Evolutionary conservation across 1,140 invertebrate species (phyloP), one percentile per base, ranked within the genome.

Genomic region (Drosophila trapezifrons): DNA sequence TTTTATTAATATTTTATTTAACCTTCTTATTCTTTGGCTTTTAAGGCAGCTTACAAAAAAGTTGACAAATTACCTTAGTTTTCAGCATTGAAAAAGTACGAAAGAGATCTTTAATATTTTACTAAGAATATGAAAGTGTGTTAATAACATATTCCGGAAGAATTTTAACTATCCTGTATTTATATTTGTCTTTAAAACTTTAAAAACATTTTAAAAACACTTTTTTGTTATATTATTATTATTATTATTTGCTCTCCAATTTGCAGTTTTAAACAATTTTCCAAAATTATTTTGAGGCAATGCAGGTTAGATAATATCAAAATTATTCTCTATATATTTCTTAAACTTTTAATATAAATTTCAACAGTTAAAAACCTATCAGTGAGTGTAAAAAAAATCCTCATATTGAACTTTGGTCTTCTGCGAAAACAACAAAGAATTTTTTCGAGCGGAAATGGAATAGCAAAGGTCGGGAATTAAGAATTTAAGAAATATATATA

Each of bases 401-500:
- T 1, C 4, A 32, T 18, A 18, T 18, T 10, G 12, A 32, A 51
- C 27, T 18, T 51, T 47, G 22, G 4, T 46, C 46, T 12, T 29
- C 10, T 32, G 9, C 29, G 29, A 32, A 32, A 32, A 10, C 29
- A 32, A 10, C 29, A 3, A 32, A 32, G 29, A 32, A 32, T 32
- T 32, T 32, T 10, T 9, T 52, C 35, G 5, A 51, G 12, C 49
- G 49, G 29, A 52, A 52, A 35, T 35, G 12, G 12, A 35, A 52
- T 32, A 20, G 49, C 49, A 52, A 52, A 52, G 29, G 49, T 32
- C 47, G 6, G 3, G 2, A 51, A 51, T 51, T 1, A 51, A 9
- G 5, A 51, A 51, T 18, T 18, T 18, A 29, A 32, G 10, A 32
- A 32, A 18, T 29, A 13, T 32, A 51, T 18, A 18, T 32, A 17